phyloP scores from a whole-genome alignment of 92 coral and sea anemone species.

The Palythoa grandiflora region DNA sequence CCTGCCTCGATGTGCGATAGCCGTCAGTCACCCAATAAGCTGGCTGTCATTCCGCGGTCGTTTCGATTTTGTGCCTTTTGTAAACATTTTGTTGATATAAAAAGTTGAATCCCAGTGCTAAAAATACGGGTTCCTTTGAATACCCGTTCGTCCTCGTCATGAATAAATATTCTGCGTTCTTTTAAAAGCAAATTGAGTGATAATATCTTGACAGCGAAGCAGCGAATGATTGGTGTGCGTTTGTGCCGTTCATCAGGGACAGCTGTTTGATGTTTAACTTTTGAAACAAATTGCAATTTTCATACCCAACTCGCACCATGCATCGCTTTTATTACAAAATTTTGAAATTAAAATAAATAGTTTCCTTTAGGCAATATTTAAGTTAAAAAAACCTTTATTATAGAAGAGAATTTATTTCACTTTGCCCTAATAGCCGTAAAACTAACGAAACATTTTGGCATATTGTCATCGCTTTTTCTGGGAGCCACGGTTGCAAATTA shows the following conservation, averaged over 20 bases:
- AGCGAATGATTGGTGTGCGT: constrained; percentile 77
- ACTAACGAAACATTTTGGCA: constrained; percentile 36
- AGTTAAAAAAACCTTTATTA: not conserved
- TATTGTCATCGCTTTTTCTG: constrained; percentile 49
- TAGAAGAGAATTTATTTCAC: not conserved
- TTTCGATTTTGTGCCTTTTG: constrained; percentile 58
- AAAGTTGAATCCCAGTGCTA: constrained; percentile 59
- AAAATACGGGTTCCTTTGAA: constrained; percentile 43
- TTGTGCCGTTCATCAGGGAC: constrained; percentile 79
- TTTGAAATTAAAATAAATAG: constrained; percentile 48
- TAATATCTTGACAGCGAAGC: constrained; percentile 78
- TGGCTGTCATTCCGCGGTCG: constrained; percentile 37
- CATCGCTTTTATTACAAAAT: constrained; percentile 59
- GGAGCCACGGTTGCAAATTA: constrained; percentile 34
- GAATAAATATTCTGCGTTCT: constrained; percentile 91
- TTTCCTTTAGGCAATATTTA: constrained; percentile 36
- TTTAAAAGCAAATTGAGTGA: constrained; percentile 88
- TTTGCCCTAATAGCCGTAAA: not conserved
- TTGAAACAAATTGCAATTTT: constrained; percentile 51
- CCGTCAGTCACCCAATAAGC: not conserved
- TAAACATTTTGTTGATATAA: constrained; percentile 69
- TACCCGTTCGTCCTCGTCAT: constrained; percentile 56
- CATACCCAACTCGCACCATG: constrained; percentile 32
- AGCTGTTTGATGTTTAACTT: constrained; percentile 77
- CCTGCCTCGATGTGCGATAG: constrained; percentile 40